phyloP scores from a whole-genome alignment of 2,113 vertebrate genomes.

The Hypanus sabinus region DNA sequence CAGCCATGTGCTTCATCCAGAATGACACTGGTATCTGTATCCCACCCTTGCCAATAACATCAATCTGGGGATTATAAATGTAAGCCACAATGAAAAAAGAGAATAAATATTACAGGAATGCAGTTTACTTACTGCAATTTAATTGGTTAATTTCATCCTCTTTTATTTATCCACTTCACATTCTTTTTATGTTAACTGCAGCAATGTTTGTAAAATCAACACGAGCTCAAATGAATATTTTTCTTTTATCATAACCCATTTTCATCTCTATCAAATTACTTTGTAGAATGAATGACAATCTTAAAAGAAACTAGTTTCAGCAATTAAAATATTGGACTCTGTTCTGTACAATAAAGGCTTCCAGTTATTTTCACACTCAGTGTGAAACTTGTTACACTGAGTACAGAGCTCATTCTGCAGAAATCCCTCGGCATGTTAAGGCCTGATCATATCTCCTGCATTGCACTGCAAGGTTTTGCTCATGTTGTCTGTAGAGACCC shows the following conservation, averaged over 20 bases:
- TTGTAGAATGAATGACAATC: background rate
- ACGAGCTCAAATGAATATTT: background rate
- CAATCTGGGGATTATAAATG: constrained; percentile 58
- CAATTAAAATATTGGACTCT: background rate
- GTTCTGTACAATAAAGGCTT: background rate
- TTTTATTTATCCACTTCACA: background rate
- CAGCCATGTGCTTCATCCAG: constrained; percentile 58
- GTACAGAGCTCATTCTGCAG: background rate
- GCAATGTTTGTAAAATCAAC: background rate
- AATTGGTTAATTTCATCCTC: background rate
- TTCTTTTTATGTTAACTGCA: background rate
- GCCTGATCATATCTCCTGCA: background rate
- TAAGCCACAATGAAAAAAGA: background rate
- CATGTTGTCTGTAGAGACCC: background rate
- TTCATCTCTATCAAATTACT: background rate
- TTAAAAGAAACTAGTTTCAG: background rate
- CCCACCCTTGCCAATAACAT: constrained; percentile 54
- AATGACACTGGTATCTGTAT: constrained; percentile 68
- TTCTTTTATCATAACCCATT: background rate
- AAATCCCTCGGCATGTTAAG: background rate
- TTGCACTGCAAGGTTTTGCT: background rate
- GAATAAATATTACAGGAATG: background rate
- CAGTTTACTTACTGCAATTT: background rate
- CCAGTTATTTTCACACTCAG: background rate
- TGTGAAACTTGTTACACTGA: background rate